Percentiles rank a stretch among this genome's conserved stretches.
Evolutionary conservation across 2,113 vertebrate species (phyloP).

Genomic region (Edolisoma coerulescens): DNA sequence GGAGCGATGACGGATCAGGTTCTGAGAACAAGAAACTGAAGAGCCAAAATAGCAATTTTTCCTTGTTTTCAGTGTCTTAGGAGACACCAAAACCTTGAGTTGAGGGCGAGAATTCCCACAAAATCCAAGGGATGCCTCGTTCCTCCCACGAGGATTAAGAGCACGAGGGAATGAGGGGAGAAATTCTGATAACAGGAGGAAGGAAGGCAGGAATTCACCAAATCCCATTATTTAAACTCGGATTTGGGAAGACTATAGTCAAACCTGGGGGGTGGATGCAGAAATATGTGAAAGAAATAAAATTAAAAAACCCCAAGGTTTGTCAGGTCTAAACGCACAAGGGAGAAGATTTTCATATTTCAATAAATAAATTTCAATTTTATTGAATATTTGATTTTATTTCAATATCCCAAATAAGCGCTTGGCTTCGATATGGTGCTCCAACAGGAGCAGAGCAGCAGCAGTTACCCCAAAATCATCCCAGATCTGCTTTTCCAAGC

Average conservation of each 20-base stretch:
- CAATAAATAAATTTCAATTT: no score
- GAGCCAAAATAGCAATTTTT: not conserved
- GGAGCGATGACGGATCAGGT: not conserved
- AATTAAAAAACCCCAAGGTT: not conserved
- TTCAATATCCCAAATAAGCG: not conserved
- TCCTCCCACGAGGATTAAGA: not conserved
- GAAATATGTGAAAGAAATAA: not conserved
- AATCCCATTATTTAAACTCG: not conserved
- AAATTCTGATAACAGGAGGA: not conserved
- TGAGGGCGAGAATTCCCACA: not conserved
- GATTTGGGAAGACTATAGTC: not conserved
- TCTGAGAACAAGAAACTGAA: not conserved
- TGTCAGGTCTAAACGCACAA: no score
- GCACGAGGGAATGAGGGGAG: not conserved
- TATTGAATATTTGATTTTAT: no score
- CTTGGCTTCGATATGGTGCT: no score
- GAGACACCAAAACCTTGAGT: not conserved
- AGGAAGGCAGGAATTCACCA: not conserved
- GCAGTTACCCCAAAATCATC: not conserved
- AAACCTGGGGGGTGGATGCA: not conserved
- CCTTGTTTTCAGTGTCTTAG: not conserved
- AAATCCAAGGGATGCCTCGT: not conserved
- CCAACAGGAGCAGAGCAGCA: accelerated
- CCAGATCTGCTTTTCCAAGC: not conserved
- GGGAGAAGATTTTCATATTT: not conserved